Evolutionary conservation across 2,113 vertebrate species (phyloP).

Genomic region (Panthera leo): DNA sequence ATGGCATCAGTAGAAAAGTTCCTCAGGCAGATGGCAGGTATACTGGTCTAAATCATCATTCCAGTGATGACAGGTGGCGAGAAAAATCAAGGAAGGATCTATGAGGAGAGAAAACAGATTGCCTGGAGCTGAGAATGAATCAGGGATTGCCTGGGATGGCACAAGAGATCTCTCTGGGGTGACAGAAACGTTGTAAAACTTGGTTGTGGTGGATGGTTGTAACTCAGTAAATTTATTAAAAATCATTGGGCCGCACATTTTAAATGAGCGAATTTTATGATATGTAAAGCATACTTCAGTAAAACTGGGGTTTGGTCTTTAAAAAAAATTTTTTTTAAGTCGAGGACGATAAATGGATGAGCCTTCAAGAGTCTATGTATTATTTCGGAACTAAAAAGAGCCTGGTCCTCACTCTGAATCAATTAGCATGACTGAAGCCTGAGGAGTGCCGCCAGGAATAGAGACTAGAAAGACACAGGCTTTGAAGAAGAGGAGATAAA

Average conservation of each 20-base stretch:
- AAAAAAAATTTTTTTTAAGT: neutral
- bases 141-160: neutral
- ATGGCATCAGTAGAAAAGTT: neutral
- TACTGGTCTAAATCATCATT: neutral
- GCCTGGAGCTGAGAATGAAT: neutral
- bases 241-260: neutral
- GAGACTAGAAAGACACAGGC: neutral
- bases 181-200: neutral
- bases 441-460: neutral
- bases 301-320: neutral
- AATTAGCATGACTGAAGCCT: conserved; percentile 30
- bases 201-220: neutral
- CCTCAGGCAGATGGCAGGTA: neutral
- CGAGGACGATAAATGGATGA: neutral
- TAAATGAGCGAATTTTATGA: neutral
- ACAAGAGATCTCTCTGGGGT: neutral
- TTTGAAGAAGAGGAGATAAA: conserved; percentile 1
- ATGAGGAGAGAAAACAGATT: neutral
- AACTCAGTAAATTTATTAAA: neutral
- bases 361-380: neutral
- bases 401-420: neutral
- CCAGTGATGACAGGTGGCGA: neutral
- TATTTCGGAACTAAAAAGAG: conserved; percentile 37
- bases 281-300: neutral
- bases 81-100: neutral